Evolutionary conservation across 2,797 vertebrate genomes (phyloP), one percentile per base, ranked within the genome.

Genomic region (Choloepus didactylus): DNA sequence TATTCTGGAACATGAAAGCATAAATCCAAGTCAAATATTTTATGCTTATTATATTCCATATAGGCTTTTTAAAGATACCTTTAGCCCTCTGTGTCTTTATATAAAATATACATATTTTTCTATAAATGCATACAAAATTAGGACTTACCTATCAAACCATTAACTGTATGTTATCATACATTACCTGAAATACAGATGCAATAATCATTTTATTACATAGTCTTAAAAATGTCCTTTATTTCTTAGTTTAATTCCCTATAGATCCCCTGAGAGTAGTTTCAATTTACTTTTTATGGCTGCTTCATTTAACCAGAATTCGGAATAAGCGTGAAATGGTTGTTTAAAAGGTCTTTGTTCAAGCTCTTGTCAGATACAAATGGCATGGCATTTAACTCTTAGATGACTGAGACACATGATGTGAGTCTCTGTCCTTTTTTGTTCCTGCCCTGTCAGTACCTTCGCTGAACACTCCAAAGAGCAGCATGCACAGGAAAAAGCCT

Each of bases 101-200:
- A 38, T 83, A 83, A 93, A 83, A 86, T 72, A 51, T 4, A 90
- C 23, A 23, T 31, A 29, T 79, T 64, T 84, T 94, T 80, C 67
- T 25, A 21, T 76, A 91, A 88, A 89, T 49, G 38, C 18, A 25
- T 64, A 54, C 46, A 70, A 89, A 85, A 62, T 90, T 75, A 87
- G 70, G 49, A 87, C 14, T 44, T 59, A 44, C 56, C 76, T 41
- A 82, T 64, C 23, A 88, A 93, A 81, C 29, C 84, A 85, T 93
- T 72, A 66, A 54, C 11, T 82, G 10, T 83, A 41, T 35, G 35
- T 35, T 31, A 81, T 85, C 91, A 90, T 80, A 73, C 51, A 38
- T 81, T 80, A 8, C 35, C n/a, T 56, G 5, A 89, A 79, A 79
- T 41, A 19, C 49, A 67, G 29, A 89, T 35, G 70, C 21, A 79